A percentile compares a stretch with the other conserved stretches of the same genome.
Conservation (phyloP, 2,797 vertebrate genomes). For the Alcedo quadribrachys region DNA sequence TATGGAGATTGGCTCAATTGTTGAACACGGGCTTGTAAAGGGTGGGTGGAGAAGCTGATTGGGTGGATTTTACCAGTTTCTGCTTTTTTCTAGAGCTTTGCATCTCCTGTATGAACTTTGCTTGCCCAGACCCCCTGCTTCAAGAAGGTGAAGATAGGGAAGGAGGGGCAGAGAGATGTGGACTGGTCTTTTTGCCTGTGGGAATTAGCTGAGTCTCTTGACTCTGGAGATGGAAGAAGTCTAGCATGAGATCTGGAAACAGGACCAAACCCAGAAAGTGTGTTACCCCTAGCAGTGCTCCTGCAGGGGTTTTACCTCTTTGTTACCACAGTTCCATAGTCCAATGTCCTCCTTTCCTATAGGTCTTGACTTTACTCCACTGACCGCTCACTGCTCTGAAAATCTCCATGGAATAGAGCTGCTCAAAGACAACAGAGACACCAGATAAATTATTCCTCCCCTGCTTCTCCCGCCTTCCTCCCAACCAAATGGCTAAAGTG, state of each 20-base stretch:
- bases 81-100: not conserved
- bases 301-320: not conserved
- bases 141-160: not conserved
- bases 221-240: not conserved
- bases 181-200: rapidly evolving
- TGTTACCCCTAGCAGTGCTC: rapidly evolving
- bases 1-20: rapidly evolving
- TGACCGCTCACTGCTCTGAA: not conserved
- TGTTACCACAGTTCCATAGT: not conserved
- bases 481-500: conserved; percentile 26
- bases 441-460: conserved; percentile 80
- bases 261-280: not conserved
- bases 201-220: not conserved
- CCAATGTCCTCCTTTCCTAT: not conserved
- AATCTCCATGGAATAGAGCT: conserved; percentile 32
- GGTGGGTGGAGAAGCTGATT: rapidly evolving
- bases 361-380: not conserved
- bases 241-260: rapidly evolving
- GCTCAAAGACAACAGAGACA: conserved; percentile 73
- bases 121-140: not conserved
- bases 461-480: not conserved
- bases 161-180: not conserved
- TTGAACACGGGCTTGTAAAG: not conserved
- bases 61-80: not conserved
- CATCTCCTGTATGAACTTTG: not conserved